Conservation (phyloP, 2,888 invertebrate genomes). For the Molorchus minor region DNA sequence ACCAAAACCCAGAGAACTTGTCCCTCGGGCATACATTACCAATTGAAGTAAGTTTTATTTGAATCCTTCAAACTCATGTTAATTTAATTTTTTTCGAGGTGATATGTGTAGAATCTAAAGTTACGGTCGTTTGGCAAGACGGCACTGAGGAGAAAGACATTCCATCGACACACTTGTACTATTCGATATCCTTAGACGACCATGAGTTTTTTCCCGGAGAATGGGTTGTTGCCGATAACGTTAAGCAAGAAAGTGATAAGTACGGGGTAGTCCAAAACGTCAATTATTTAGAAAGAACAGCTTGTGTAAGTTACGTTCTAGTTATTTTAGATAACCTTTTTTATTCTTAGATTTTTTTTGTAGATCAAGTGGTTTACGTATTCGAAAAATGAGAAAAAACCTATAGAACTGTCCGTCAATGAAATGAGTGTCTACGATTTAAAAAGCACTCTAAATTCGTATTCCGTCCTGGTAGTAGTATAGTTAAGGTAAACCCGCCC, state of each 20-base stretch:
- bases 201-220: slow-evolving; percentile 96
- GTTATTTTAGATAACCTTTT: slow-evolving; percentile 4
- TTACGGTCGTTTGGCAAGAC: slow-evolving; percentile 70
- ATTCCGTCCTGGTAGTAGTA: slow-evolving; percentile 90
- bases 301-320: slow-evolving; percentile 65
- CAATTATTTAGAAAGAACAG: slow-evolving; percentile 87
- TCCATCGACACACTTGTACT: slow-evolving; percentile 88
- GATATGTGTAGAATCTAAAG: slow-evolving; percentile 57
- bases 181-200: slow-evolving; percentile 94
- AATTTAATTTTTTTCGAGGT: too few species aligned
- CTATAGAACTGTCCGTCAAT: slow-evolving; percentile 45
- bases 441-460: slow-evolving; percentile 95
- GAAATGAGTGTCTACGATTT: slow-evolving; percentile 96
- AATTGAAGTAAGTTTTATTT: slow-evolving; percentile 53
- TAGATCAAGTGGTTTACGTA: slow-evolving; percentile 90
- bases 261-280: slow-evolving; percentile 94
- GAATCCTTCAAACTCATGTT: too few species aligned
- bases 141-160: slow-evolving; percentile 88
- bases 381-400: slow-evolving; percentile 60
- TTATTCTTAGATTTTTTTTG: slow-evolving; percentile 31
- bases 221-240: slow-evolving; percentile 77
- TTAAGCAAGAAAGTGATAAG: slow-evolving; percentile 70
- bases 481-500: slow-evolving; percentile 72
- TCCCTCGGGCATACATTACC: slow-evolving; percentile 56
- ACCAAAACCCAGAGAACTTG: slow-evolving; percentile 57